Conservation (phyloP, 2,113 vertebrate species). For the Antechinus flavipes region DNA sequence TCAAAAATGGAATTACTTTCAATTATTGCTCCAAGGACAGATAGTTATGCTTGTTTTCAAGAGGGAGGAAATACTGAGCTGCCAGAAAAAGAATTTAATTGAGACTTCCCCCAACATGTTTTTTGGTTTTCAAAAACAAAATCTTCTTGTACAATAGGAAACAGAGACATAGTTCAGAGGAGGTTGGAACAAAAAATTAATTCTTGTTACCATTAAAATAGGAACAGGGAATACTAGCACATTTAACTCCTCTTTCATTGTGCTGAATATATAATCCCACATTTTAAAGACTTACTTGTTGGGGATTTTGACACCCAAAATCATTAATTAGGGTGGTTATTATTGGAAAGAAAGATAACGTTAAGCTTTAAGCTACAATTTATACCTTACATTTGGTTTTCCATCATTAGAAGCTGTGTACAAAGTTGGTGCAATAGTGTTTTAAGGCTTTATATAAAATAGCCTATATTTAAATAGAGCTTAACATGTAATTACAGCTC, state of each 20-base stretch:
- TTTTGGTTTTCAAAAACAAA: constrained; percentile 56
- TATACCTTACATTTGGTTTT: background rate
- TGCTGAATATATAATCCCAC: constrained; percentile 21
- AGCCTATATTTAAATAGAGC: background rate
- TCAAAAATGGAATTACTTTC: constrained; percentile 88
- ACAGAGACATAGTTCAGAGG: constrained; percentile 2
- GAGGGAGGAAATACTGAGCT: background rate
- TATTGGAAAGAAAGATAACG: background rate
- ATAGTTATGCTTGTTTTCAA: constrained; percentile 70
- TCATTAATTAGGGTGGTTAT: background rate
- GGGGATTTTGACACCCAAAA: background rate
- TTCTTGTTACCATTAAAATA: constrained; percentile 11
- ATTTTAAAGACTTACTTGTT: constrained; percentile 37
- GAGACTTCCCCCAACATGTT: constrained; percentile 27
- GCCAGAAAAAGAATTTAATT: background rate
- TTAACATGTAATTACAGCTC: background rate
- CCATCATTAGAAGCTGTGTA: background rate
- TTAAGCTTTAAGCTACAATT: background rate
- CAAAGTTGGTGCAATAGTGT: background rate
- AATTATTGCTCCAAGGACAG: constrained; percentile 86
- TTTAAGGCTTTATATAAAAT: background rate
- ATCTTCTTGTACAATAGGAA: constrained; percentile 56
- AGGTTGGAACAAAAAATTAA: constrained; percentile 20
- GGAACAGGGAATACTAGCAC: background rate
- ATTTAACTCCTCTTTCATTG: constrained; percentile 11